Base-by-base conservation (phyloP, 2,888 invertebrate species). In the Isoperla grammatica region DNA sequence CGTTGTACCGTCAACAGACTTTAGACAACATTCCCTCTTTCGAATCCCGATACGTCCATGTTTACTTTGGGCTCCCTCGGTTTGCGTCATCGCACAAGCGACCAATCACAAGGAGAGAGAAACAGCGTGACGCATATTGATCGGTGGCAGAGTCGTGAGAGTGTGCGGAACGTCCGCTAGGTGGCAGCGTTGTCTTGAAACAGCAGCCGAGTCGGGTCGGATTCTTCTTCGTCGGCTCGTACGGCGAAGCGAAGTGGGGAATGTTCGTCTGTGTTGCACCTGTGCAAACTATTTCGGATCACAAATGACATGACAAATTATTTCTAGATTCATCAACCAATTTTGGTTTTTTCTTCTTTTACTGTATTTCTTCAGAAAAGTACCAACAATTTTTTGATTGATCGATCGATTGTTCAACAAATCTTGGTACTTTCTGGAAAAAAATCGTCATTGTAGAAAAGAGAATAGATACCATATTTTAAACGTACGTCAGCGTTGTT, bases 11-110 rank as follows among this genome's bases (percentile, higher is more conserved):
- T 39, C 49, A 23, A 29, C 29, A n/a, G 22, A 15, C 9, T 50
- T 39, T 54, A 55, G 59, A 45, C 59, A 55, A 59, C 42, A 22
- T 56, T 45, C 35, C 55, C 56, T 40, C 48, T 49, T 40, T 12
- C 23, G 29, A 17, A 8, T 45, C 15, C 59, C 54, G 39, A 19
- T 19, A 22, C 37, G 15, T 17, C 53, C 17, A 53, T 53, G 53
- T 53, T 53, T 53, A 53, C 53, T 53, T 39, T 39, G 37, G 15
- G 35, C 49, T 9, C 19, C 43, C 46, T 23, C 23, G 19, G 15
- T 22, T 55, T 60, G 60, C 60, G 60, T 60, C 60, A 60, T 39
- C 49, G 22, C 29, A 15, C 15, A 22, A 35, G 46, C 20, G 48
- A 45, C 60, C 60, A 60, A 60, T 60, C 15, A 45, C 46, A 40